Conservation (phyloP, 2,113 vertebrate species). For the Melanerpes aurifrons region DNA sequence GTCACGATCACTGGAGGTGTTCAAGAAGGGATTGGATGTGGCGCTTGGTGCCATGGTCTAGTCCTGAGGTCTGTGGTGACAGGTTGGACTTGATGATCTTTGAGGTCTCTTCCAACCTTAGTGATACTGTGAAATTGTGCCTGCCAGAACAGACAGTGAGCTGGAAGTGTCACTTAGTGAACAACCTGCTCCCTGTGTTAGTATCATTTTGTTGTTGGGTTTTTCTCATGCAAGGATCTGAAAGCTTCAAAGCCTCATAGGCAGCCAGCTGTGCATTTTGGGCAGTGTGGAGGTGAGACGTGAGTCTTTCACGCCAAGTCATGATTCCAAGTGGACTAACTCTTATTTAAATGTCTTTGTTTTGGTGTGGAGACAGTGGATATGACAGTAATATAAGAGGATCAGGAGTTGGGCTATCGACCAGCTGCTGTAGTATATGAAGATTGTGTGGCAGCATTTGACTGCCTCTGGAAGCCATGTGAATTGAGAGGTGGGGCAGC, state of each 20-base stretch:
- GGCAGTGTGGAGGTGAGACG: not conserved
- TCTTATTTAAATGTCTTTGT: not conserved
- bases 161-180: not conserved
- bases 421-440: not conserved
- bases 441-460: not conserved
- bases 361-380: not conserved
- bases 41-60: too few relatives aligned
- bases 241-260: not conserved
- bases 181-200: not conserved
- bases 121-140: not conserved
- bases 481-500: not conserved
- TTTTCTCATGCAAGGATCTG: not conserved
- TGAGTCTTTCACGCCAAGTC: not conserved
- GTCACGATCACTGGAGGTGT: too few relatives aligned
- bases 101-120: too few relatives aligned
- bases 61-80: too few relatives aligned
- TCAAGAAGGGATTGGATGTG: too few relatives aligned
- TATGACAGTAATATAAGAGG: not conserved
- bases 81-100: too few relatives aligned
- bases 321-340: not conserved
- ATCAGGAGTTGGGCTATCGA: not conserved
- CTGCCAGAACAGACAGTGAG: not conserved
- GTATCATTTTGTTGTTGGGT: not conserved
- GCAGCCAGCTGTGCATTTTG: not conserved
- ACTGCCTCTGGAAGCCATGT: not conserved